These are phyloP conservation scores for Piprites chloris DNA, from an alignment of 2,113 vertebrate genomes.

Conservation along the genomic window DNA sequence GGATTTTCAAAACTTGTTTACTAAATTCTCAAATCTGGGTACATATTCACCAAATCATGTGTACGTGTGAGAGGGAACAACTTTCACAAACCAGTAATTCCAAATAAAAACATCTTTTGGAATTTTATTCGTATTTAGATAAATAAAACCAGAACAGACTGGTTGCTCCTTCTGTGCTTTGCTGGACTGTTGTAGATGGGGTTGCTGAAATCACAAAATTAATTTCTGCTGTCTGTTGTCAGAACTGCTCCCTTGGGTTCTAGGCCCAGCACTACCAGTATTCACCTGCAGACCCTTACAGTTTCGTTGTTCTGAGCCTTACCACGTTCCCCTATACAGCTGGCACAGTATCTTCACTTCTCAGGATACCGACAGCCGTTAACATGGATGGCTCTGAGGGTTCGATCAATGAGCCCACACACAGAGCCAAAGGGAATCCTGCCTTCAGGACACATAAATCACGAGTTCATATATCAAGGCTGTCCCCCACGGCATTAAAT, in stretches of 20 bases:
- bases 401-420: neutral
- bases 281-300: neutral
- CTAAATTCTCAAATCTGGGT: neutral
- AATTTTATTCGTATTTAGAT: neutral
- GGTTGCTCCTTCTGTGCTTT: neutral
- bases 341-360: neutral
- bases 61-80: neutral
- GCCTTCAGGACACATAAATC: neutral
- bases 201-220: neutral
- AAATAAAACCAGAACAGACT: neutral
- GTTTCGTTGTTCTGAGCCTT: accelerated
- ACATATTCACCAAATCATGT: neutral
- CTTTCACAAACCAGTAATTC: neutral
- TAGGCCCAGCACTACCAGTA: too few relatives aligned
- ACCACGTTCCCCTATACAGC: neutral
- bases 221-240: neutral
- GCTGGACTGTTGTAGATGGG: neutral
- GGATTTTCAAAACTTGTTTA: neutral
- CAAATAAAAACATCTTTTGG: neutral
- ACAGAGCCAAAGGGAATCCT: neutral
- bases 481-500: neutral
- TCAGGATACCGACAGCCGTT: neutral
- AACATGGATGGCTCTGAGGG: neutral
- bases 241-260: neutral
- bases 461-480: too few relatives aligned